Evolutionary conservation across 2,797 vertebrate genomes (phyloP), one percentile per base, ranked within the genome.

Genomic region (Ficedula albicollis): DNA sequence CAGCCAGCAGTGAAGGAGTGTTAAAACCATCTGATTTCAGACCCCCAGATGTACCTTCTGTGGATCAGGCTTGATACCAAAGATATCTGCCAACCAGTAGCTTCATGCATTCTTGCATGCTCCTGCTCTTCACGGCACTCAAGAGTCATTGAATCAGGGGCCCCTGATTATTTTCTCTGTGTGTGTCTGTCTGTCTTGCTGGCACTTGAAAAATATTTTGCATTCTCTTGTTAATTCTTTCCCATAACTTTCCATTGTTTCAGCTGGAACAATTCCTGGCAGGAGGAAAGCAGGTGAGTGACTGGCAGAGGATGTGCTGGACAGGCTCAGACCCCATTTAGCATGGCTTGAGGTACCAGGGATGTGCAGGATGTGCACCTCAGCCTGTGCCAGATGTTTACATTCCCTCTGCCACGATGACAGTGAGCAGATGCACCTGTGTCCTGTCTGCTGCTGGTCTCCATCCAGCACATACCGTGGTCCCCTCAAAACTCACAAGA

Each of bases 321-420:
- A 23, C 0, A 0, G 46, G n/a, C 44, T 90, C 11, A 12, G 56
- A 55, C 30, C 17, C 13, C 19, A 4, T 58, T 79, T 23, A 38
- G 77, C 29, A n/a, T 49, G 41, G 29, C 60, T 89, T 49, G 26
- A 70, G 38, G 27, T 44, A 36, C 30, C 44, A 82, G 54, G 73
- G 29, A 20, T 56, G 41, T n/a, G 36, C 48, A n/a, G 73, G 32
- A 20, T 56, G 36, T n/a, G 36, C 48, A n/a, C 18, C 60, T 66
- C 30, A 58, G 22, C 67, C 58, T 21, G 2, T 77, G 18, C 36
- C 64, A 90, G 29, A 67, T 76, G 27, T 69, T 55, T 51, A 59
- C 0, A 0, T 84, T 70, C 36, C 54, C 41, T 68, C 38, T 54
- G 63, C 59, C 4, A 2, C 0, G 0, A 23, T n/a, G 36, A 15